Base-by-base conservation (phyloP, 2,797 vertebrate species). In the Chelon labrosus region DNA sequence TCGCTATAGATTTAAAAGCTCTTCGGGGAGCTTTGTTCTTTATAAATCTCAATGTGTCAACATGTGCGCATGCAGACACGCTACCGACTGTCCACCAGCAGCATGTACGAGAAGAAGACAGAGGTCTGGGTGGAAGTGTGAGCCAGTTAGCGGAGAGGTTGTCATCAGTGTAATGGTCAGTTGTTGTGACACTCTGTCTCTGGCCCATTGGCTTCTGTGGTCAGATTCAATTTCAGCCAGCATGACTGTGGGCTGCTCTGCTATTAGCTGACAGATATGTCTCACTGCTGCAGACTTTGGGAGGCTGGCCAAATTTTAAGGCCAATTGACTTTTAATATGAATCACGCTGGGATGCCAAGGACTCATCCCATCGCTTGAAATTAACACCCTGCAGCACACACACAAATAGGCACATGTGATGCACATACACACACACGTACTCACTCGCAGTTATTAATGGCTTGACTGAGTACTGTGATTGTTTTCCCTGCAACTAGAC, bases 241-340 rank as follows among this genome's bases (percentile, higher is more conserved):
- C 91, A 85, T 88, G 89, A 89, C 85, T 86, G 80, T 73, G 79
- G 79, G 79, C 83, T 74, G 80, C 80, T 81, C 78, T 66, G 73
- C 89, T 84, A 93, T 93, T 92, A 91, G 90, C 89, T 81, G 80
- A 85, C 86, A 90, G 87, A 83, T 77, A 87, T 72, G 74, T 90
- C 81, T 83, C 75, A 31, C 84, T 77, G 69, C 82, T 84, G 70
- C 77, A 88, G 89, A 92, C 92, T 92, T 92, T 83, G 87, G 92
- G 91, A 90, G 92, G 93, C 92, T 83, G 85, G 89, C 82, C 89
- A 92, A 93, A 94, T 94, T 94, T 94, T 91, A 94, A 93, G 93
- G 93, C 91, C 93, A 94, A 94, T 94, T 94, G 92, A 94, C 88
- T 94, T 94, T 94, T 94, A 94, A 94, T 94, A 94, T 94, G 93